These are phyloP conservation scores for Bombyx huttoni DNA, from an alignment of 2,888 invertebrate genomes.

Conservation along the genomic window DNA sequence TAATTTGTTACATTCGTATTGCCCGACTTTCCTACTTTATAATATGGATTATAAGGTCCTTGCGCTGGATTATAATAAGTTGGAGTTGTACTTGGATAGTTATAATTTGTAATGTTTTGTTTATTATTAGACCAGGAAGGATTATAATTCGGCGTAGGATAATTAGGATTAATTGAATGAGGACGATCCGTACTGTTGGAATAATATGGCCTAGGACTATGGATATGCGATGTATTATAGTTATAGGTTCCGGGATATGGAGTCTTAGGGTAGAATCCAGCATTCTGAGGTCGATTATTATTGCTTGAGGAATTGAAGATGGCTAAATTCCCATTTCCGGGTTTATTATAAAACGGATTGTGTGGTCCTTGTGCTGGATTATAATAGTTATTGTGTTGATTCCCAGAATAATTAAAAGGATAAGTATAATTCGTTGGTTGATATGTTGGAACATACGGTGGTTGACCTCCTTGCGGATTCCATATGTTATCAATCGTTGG, in stretches of 20 bases:
- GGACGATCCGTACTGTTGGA: background rate
- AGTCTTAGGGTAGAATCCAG: background rate
- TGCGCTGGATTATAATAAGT: background rate
- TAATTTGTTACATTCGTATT: background rate
- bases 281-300: background rate
- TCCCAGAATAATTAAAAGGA: background rate
- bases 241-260: background rate
- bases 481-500: background rate
- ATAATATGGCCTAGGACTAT: background rate
- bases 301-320: background rate
- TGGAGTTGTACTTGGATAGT: background rate
- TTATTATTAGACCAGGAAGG: background rate
- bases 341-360: background rate
- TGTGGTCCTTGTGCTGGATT: background rate
- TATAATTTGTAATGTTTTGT: background rate
- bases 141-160: background rate
- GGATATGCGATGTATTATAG: constrained; percentile 4
- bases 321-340: background rate
- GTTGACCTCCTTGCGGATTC: background rate
- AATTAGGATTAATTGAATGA: background rate
- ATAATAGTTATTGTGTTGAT: background rate
- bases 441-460: background rate
- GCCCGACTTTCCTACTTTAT: background rate
- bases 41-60: background rate
- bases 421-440: background rate